Base-by-base conservation (phyloP, 2,888 invertebrate species). In the Latrodectus elegans region DNA sequence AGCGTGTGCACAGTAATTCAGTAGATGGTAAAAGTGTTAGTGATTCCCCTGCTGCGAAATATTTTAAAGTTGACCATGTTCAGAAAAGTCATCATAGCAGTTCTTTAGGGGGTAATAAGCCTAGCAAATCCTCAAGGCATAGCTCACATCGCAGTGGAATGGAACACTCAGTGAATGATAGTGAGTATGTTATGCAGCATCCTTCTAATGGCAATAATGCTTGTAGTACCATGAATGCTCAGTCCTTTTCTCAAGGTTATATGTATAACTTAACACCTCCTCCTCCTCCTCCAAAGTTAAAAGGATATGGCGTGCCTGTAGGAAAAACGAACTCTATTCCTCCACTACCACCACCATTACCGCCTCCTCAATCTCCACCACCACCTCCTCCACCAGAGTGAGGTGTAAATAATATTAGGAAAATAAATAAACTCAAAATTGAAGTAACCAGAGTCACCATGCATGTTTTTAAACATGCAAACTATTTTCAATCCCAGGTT, bases 361-460 rank as follows among this genome's bases (percentile, higher is more conserved):
- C 73, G 14, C 78, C 78, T 22, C 86, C 80, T 22, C 76, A 65
- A 17, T 38, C 76, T 26, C 79, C 78, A 52, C 79, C 80, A 53
- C 85, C 79, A 11, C 81, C 71, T 15, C 88, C 80, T 12, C 88
- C 83, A 15, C 78, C 82, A 12, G 88, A 80, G 49, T 79, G 52
- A 55, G 60, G 53, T n/a, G n/a, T 17, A 68, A 17, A 49, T n/a
- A 0, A 17, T 55, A 49, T 77, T 86, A 81, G 81, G 86, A 68
- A 53, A 15, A 60, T 52, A 86, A 87, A 76, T 75, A 80, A 85
- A 81, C 77, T 86, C 67, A 14, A 22, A 22, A 26, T 87, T 77
- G 86, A 81, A 87, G 86, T 87, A 87, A 87, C 81, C 86, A 87
- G 86, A 81, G 86, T 87, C 86, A 87, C 60, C 53, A 15, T 68